A percentile compares a stretch with the other conserved stretches of the same genome.
phyloP scores from a whole-genome alignment of 2,113 vertebrate genomes.

The Eulacestoma nigropectus region DNA sequence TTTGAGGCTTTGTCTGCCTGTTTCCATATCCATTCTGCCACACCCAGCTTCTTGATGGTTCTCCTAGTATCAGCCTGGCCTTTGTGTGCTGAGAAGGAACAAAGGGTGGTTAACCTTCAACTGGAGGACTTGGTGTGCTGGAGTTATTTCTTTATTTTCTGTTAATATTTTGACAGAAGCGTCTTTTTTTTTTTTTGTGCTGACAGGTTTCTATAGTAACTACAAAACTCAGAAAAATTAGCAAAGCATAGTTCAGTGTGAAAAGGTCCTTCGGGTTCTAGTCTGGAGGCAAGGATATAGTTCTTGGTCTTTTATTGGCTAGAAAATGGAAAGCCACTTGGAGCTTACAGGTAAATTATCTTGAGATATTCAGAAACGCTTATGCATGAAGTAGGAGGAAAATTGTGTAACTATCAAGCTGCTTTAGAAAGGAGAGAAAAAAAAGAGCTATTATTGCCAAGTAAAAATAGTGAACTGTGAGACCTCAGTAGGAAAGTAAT shows the following conservation, averaged over 20 bases:
- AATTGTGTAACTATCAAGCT: not conserved
- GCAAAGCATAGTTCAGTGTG: not conserved
- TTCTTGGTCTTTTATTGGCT: not conserved
- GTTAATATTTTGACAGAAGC: not conserved
- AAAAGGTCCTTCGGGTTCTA: not conserved
- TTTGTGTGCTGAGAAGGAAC: not conserved
- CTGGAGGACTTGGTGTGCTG: not conserved
- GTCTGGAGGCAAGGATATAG: not conserved
- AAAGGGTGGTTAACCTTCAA: not conserved
- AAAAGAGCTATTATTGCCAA: not conserved
- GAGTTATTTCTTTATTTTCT: not conserved
- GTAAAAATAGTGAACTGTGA: not conserved
- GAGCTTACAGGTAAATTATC: not conserved
- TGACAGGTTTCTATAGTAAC: slow-evolving; percentile 8
- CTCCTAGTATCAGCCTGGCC: not conserved
- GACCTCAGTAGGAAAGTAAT: not conserved
- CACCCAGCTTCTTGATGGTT: not conserved
- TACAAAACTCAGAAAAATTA: not conserved
- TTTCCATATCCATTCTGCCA: not conserved
- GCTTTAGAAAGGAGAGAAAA: not conserved
- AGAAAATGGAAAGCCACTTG: not conserved
- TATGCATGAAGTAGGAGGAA: not conserved
- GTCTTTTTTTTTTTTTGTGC: not conserved
- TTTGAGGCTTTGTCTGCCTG: not conserved
- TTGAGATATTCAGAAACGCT: not conserved